phyloP scores from a whole-genome alignment of 2,888 invertebrate genomes.

The Elmis aenea region DNA sequence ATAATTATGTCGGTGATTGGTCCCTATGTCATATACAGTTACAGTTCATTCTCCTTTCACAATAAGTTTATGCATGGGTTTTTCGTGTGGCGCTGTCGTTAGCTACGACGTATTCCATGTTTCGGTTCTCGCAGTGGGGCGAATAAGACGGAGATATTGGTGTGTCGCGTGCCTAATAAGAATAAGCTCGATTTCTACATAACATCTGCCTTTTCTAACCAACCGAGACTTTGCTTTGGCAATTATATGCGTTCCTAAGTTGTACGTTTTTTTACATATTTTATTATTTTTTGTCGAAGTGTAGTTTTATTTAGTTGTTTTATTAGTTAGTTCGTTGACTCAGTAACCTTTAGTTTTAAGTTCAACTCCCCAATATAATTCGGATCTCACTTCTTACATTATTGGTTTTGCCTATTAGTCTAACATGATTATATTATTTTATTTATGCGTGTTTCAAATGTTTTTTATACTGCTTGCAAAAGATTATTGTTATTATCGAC shows the following conservation, averaged over 20 bases:
- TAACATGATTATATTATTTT: no score
- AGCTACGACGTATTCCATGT: constrained; percentile 10
- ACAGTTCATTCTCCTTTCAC: constrained; percentile 39
- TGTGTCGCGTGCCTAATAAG: constrained; percentile 1
- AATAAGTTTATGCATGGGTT: constrained; percentile 25
- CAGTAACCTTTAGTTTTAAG: constrained; percentile 19
- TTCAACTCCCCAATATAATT: constrained; percentile 6
- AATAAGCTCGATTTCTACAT: constrained; percentile 22
- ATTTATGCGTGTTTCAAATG: no score
- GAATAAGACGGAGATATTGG: no score
- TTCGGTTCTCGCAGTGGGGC: no score
- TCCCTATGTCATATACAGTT: constrained; percentile 36
- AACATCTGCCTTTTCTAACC: constrained; percentile 47
- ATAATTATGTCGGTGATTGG: constrained; percentile 32
- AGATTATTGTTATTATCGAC: no score
- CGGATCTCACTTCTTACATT: no score
- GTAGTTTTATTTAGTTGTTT: constrained; percentile 18
- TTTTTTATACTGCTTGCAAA: no score
- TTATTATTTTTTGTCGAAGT: constrained; percentile 13
- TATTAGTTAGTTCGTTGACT: constrained; percentile 26
- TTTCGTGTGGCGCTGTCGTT: constrained; percentile 16
- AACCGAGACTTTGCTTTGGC: constrained; percentile 42
- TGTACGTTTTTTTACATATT: constrained; percentile 21
- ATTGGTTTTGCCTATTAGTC: no score
- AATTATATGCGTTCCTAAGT: constrained; percentile 35